Conservation (phyloP, 2,888 invertebrate species). For the Thelaira solivaga region DNA sequence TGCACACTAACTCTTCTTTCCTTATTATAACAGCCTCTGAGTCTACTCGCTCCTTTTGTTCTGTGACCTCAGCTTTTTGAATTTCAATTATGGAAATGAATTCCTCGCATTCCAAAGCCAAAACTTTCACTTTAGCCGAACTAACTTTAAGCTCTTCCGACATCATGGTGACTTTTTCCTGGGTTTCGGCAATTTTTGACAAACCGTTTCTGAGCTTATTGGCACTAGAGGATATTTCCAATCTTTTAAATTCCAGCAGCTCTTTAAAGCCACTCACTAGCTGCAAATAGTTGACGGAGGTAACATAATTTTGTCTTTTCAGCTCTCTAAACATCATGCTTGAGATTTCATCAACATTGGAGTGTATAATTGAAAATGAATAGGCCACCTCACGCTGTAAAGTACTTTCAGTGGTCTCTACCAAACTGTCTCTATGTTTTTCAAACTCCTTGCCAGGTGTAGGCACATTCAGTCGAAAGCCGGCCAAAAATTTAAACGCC, state of each 20-base stretch:
- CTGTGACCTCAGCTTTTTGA: constrained; percentile 89
- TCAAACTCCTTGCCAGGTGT: constrained; percentile 80
- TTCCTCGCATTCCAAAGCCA: constrained; percentile 90
- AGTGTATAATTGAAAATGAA: constrained; percentile 89
- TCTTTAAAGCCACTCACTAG: constrained; percentile 89
- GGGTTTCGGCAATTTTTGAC: constrained; percentile 91
- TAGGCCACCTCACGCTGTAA: constrained; percentile 83
- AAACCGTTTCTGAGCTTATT: constrained; percentile 90
- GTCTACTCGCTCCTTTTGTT: constrained; percentile 86
- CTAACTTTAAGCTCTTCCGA: constrained; percentile 88
- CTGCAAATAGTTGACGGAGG: constrained; percentile 91
- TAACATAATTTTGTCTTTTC: constrained; percentile 90
- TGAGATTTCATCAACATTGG: constrained; percentile 86
- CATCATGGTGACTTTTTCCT: constrained; percentile 88
- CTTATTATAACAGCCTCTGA: constrained; percentile 85
- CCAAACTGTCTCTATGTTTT: constrained; percentile 66
- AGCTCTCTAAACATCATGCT: constrained; percentile 86
- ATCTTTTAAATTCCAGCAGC: constrained; percentile 84
- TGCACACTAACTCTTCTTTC: constrained; percentile 89
- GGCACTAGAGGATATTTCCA: constrained; percentile 84
- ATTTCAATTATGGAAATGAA: constrained; percentile 88
- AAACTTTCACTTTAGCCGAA: constrained; percentile 83
- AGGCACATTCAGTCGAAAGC: constrained; percentile 84
- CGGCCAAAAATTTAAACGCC: constrained; percentile 87
- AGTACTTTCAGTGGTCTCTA: constrained; percentile 79